These are phyloP conservation scores for Polypterus bichir DNA, from an alignment of 2,113 vertebrate species.

Conservation along the genomic window DNA sequence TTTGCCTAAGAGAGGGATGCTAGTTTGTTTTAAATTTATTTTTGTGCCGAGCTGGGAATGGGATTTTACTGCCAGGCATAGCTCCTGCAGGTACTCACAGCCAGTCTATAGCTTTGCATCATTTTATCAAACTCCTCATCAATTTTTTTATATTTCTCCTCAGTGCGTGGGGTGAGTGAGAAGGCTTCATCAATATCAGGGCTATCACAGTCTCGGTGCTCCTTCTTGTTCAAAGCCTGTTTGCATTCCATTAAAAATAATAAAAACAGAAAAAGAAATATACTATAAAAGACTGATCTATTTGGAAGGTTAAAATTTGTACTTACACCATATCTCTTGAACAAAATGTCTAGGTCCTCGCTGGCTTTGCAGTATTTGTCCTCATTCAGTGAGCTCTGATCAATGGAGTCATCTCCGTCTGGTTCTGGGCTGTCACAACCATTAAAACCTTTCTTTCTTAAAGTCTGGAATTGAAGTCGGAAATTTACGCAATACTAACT, in stretches of 20 bases:
- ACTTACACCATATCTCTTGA: constrained; percentile 96
- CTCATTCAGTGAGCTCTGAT: constrained; percentile 89
- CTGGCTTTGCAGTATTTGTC: constrained; percentile 89
- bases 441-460: constrained; percentile 98
- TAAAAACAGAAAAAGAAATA: constrained; percentile 26
- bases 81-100: constrained; percentile 80
- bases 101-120: constrained; percentile 99
- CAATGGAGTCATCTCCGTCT: constrained; percentile 91
- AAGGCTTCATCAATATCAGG: constrained; percentile 89
- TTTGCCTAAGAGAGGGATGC: too few species aligned
- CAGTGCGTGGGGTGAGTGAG: constrained; percentile 94
- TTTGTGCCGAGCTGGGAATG: too few species aligned
- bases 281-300: constrained; percentile 3
- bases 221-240: constrained; percentile 97
- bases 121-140: constrained; percentile 99
- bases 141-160: constrained; percentile 99
- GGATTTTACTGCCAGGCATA: too few species aligned
- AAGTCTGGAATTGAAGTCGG: constrained; percentile 67
- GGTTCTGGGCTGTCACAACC: constrained; percentile 97
- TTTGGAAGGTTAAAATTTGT: constrained; percentile 19
- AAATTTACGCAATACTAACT: constrained; percentile 12
- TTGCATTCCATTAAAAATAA: constrained; percentile 16
- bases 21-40: too few species aligned
- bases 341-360: constrained; percentile 91
- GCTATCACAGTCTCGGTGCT: constrained; percentile 93